Evolutionary conservation across 2,888 invertebrate species (phyloP), one percentile per base, ranked within the genome.

Genomic region (Pachliopta kotzebuea): DNA sequence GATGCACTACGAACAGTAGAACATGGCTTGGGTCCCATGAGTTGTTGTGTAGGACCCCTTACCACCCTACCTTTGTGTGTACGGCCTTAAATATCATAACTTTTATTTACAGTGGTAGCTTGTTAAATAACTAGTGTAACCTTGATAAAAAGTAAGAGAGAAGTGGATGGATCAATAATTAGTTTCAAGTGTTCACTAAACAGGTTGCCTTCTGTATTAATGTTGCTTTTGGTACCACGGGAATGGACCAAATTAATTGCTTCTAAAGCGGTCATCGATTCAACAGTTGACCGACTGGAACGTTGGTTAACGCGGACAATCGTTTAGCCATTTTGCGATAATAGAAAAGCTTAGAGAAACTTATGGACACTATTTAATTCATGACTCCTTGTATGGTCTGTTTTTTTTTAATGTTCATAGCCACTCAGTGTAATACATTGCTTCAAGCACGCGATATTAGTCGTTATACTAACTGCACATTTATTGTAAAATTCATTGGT

Each of bases 261-360:
- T 61, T 61, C 61, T 55, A 55, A 61, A 61, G 55, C 45, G 61
- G 61, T 61, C 61, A 61, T 54, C 54, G 54, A 55, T 61, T 61
- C 54, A 61, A 61, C 54, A 29, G 55, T 61, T 55, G 55, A 61
- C 55, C 45, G 61, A 61, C 60, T 45, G 55, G 49, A 55, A 37
- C 45, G 55, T 53, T 53, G 31, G 37, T 55, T 18, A 29, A 29
- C 45, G 54, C 54, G 56, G 62, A 57, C 67, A 24, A 54, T 56
- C 57, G 45, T 61, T 66, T 67, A 66, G 61, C 74, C 71, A 74
- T 76, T 74, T 74, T 70, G 71, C 73, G 72, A 74, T 75, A 76
- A 76, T 75, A 77, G 76, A 79, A 75, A 73, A 72, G 74, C 70
- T 71, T 69, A 69, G 70, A 69, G 70, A 73, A 31, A 21, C n/a